Percentiles rank a stretch among this genome's conserved stretches.
These are phyloP conservation scores for Phaethon lepturus DNA, from an alignment of 2,113 vertebrate species.

Conservation along the genomic window DNA sequence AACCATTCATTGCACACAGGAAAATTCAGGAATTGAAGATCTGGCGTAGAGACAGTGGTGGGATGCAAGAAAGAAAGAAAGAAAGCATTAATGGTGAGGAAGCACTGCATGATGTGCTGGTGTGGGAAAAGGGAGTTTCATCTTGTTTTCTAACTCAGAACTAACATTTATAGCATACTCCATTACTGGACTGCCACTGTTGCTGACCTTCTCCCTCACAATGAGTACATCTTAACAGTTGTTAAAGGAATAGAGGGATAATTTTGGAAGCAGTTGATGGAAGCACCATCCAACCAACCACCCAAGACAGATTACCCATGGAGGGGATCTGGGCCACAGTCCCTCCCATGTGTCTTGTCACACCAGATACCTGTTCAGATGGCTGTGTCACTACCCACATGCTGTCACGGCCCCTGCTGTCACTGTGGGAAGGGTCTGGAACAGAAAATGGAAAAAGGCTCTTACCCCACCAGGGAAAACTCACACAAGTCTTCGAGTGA, in stretches of 20 bases:
- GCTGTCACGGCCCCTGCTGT: neutral
- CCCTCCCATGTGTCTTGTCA: neutral
- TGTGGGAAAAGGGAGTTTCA: neutral
- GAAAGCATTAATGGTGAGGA: neutral
- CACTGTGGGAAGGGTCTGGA: neutral
- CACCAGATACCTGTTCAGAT: neutral
- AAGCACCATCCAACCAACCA: neutral
- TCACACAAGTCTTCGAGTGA: neutral
- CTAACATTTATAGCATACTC: neutral
- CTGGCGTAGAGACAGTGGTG: neutral
- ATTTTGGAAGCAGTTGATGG: neutral
- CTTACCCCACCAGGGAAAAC: neutral
- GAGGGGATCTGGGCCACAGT: neutral
- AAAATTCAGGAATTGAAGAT: neutral
- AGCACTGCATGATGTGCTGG: accelerated
- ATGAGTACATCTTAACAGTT: neutral
- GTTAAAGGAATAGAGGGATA: neutral
- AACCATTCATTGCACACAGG: accelerated
- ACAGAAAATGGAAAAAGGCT: neutral
- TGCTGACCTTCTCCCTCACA: neutral
- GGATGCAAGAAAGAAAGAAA: neutral
- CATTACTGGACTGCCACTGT: accelerated
- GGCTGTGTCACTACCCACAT: neutral
- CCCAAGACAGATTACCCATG: neutral
- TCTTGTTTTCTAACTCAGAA: neutral